Conservation (phyloP, 2,113 vertebrate species). For the Burhinus bistriatus region DNA sequence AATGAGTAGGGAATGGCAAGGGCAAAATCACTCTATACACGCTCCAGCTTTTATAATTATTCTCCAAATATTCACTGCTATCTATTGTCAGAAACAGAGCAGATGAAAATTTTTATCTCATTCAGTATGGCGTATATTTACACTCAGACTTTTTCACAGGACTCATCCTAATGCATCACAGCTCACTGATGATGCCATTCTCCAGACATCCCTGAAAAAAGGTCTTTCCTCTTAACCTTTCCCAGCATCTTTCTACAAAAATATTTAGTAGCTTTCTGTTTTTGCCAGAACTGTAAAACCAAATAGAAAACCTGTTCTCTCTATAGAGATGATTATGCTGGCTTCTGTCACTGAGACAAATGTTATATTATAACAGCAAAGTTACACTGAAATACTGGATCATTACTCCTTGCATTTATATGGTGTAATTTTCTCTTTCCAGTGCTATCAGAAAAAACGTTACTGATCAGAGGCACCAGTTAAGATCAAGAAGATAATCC, state of each 20-base stretch:
- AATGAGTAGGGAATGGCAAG: background rate
- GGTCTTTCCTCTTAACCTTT: background rate
- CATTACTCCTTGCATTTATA: background rate
- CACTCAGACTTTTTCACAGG: background rate
- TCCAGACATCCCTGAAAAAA: background rate
- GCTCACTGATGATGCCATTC: background rate
- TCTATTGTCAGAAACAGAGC: background rate
- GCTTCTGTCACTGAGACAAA: background rate
- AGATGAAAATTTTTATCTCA: background rate
- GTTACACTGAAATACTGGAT: background rate
- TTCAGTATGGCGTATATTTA: background rate
- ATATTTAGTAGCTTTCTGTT: background rate
- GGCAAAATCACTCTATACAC: background rate
- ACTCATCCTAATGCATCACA: background rate
- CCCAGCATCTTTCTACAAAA: background rate
- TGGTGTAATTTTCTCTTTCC: background rate
- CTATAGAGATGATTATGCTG: background rate
- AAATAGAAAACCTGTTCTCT: background rate
- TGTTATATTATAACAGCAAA: background rate
- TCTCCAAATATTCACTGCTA: background rate
- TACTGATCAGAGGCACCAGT: background rate
- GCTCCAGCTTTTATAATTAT: background rate
- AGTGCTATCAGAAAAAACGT: background rate
- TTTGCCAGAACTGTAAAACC: background rate
- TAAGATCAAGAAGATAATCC: background rate